These are phyloP conservation scores for Morelia viridis DNA, from an alignment of 2,797 vertebrate genomes.

Conservation along the genomic window DNA sequence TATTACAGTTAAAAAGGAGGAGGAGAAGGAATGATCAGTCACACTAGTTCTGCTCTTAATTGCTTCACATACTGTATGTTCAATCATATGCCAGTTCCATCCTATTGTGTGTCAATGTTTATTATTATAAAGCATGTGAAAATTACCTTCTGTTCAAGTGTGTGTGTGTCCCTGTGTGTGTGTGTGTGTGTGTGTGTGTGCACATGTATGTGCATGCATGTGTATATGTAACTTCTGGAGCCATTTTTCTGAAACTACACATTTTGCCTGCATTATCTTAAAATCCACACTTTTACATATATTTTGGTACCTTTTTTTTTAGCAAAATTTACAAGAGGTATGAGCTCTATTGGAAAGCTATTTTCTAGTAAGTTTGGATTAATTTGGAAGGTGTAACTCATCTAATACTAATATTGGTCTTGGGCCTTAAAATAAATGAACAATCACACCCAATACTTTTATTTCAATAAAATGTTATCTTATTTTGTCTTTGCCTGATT, in stretches of 20 bases:
- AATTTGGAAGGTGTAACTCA: background rate
- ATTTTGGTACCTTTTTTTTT: background rate
- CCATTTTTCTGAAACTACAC: background rate
- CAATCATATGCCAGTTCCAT: background rate
- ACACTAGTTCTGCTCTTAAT: background rate
- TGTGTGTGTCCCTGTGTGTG: background rate
- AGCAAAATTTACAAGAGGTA: background rate
- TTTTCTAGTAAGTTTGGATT: background rate
- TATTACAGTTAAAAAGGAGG: background rate
- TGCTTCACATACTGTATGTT: background rate
- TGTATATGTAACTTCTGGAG: background rate
- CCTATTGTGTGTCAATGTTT: background rate
- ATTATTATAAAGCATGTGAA: background rate
- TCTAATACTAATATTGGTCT: background rate
- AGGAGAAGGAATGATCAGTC: background rate
- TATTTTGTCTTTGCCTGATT: background rate
- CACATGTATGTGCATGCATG: background rate
- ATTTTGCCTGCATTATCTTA: background rate
- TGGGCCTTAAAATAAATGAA: background rate
- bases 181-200: background rate
- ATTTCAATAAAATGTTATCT: background rate
- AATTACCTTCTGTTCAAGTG: background rate
- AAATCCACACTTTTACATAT: background rate
- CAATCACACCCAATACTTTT: background rate
- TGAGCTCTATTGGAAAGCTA: background rate